phyloP scores from a whole-genome alignment of 1,140 invertebrate genomes.

The Temnothorax nylanderi region DNA sequence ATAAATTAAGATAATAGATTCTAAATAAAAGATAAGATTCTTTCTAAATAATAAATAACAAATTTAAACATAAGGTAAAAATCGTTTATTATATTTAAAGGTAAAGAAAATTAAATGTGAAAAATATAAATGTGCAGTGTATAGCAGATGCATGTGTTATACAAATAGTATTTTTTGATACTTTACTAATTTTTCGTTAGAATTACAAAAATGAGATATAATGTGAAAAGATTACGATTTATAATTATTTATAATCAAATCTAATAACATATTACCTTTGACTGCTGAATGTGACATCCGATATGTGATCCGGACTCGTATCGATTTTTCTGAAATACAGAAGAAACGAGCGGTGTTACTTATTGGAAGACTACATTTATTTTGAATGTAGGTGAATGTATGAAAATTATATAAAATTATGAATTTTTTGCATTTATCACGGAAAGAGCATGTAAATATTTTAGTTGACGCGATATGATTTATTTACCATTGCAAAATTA shows the following conservation, averaged over 20 bases:
- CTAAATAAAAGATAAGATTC: no score
- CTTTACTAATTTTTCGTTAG: not conserved
- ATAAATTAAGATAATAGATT: not conserved
- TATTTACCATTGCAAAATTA: not conserved
- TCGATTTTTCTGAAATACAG: conserved; percentile 65
- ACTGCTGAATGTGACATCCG: conserved; percentile 48
- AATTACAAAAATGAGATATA: not conserved
- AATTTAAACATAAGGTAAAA: not conserved
- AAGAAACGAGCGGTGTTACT: not conserved
- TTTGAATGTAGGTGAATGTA: not conserved
- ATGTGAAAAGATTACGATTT: not conserved
- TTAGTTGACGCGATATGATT: not conserved
- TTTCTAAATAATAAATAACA: not conserved
- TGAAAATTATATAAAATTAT: not conserved
- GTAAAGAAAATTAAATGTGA: not conserved
- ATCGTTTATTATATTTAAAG: not conserved
- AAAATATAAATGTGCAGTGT: not conserved
- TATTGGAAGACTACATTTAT: not conserved
- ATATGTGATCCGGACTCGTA: conserved; percentile 4
- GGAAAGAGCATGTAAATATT: not conserved
- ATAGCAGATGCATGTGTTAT: not conserved
- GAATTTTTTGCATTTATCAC: not conserved
- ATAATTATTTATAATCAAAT: conserved; percentile 22
- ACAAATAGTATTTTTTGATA: not conserved
- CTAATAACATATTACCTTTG: conserved; percentile 60